These are phyloP conservation scores for Melieria picta DNA, from an alignment of 2,888 invertebrate genomes.

Conservation along the genomic window DNA sequence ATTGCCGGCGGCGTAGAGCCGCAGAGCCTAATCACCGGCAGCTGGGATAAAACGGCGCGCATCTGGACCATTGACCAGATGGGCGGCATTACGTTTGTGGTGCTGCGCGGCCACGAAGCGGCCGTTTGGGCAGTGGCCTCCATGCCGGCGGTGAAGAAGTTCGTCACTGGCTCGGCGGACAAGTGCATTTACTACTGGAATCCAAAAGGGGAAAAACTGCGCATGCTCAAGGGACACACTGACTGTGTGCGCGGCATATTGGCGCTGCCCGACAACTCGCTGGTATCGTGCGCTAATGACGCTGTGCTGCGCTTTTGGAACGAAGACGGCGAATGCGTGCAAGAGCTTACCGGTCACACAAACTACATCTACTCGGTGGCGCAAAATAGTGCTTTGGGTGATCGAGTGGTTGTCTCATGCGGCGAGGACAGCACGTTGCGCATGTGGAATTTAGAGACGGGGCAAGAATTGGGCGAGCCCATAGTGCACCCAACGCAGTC, in stretches of 20 bases:
- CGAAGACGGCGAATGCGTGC: constrained; percentile 79
- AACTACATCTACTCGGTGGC: constrained; percentile 86
- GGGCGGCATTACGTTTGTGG: constrained; percentile 68
- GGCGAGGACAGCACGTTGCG: constrained; percentile 90
- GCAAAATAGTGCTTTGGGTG: constrained; percentile 69
- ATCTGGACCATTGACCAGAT: constrained; percentile 77
- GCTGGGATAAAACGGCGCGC: constrained; percentile 92
- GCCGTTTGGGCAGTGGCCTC: constrained; percentile 87
- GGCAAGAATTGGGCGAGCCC: constrained; percentile 54
- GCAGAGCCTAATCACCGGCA: constrained; percentile 80
- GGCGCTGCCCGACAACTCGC: constrained; percentile 75
- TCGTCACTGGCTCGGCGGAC: constrained; percentile 91
- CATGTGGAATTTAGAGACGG: constrained; percentile 74
- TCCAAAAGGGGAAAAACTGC: constrained; percentile 73
- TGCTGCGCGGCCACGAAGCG: constrained; percentile 77
- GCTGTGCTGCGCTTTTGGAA: constrained; percentile 88
- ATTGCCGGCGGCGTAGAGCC: constrained; percentile 66
- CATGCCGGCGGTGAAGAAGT: constrained; percentile 59
- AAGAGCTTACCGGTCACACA: constrained; percentile 82
- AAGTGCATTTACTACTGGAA: constrained; percentile 88
- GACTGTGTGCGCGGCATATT: constrained; percentile 88
- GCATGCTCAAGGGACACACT: constrained; percentile 81
- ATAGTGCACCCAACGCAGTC: constrained; percentile 80
- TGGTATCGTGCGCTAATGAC: constrained; percentile 94
- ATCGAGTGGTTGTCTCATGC: constrained; percentile 78